Evolutionary conservation across 2,888 invertebrate species (phyloP).

Genomic region (Ischnura elegans): DNA sequence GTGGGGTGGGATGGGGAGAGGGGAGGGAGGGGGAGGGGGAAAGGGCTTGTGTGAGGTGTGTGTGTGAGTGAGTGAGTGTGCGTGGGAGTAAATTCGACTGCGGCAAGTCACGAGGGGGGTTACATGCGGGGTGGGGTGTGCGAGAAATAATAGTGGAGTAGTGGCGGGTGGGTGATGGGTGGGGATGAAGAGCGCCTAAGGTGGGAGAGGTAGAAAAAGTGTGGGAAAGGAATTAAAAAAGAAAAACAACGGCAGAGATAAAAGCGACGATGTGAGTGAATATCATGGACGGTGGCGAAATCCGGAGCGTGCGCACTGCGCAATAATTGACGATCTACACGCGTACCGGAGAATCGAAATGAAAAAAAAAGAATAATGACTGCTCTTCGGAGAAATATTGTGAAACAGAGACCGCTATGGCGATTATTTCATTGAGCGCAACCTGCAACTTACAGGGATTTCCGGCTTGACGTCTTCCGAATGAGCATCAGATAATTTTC

Average conservation of each 20-base stretch:
- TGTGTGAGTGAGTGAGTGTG: no score
- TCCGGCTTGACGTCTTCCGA: no score
- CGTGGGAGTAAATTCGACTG: slow-evolving; percentile 66
- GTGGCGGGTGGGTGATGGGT: neutral
- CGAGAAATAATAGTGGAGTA: neutral
- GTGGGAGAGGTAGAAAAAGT: neutral
- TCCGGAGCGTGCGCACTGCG: neutral
- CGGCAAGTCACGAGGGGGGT: slow-evolving; percentile 53
- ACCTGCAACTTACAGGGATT: no score
- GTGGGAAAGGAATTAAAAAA: slow-evolving; percentile 22
- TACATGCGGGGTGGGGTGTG: slow-evolving; percentile 25
- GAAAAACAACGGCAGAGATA: neutral
- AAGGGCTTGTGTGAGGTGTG: neutral
- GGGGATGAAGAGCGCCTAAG: neutral
- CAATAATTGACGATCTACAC: neutral
- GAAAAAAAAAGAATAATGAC: neutral
- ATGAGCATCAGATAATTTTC: no score
- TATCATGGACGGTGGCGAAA: slow-evolving; percentile 19
- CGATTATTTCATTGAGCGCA: no score
- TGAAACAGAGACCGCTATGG: no score
- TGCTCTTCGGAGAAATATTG: neutral
- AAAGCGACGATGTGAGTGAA: neutral
- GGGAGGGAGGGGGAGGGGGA: neutral
- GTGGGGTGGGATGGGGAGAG: neutral
- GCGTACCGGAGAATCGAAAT: neutral